Conservation (phyloP, 2,888 invertebrate species). For the Melitaea athalia region DNA sequence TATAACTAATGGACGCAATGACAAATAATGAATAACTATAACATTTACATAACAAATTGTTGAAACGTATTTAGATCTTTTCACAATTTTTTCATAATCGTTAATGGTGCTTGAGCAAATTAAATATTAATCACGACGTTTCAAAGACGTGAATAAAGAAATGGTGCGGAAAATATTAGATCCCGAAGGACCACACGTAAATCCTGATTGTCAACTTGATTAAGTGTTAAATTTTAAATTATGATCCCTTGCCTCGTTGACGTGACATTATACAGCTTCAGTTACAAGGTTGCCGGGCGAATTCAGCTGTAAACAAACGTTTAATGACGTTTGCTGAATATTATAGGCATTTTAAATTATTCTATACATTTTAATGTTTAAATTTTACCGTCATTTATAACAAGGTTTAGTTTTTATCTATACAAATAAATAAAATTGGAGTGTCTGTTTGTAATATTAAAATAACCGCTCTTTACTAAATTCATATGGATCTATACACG, state of each 20-base stretch:
- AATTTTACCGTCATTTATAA: no score
- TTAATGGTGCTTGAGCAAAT: constrained; percentile 40
- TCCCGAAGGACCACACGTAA: constrained; percentile 58
- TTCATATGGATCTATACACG: no score
- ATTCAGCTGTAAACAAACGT: constrained; percentile 4
- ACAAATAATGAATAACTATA: no score
- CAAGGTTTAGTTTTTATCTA: no score
- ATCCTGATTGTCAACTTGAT: constrained; percentile 76
- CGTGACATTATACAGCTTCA: constrained; percentile 17
- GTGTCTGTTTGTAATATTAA: no score
- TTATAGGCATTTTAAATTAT: background rate
- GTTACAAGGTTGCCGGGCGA: constrained; percentile 19
- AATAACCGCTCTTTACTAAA: no score
- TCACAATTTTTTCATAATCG: background rate
- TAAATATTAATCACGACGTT: constrained; percentile 70
- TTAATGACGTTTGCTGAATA: background rate
- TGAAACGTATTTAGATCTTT: background rate
- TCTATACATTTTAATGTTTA: background rate
- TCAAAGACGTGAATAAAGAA: constrained; percentile 62
- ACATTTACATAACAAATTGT: background rate
- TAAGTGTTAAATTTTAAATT: constrained; percentile 78
- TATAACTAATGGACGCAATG: no score
- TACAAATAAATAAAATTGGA: no score
- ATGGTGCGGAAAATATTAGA: constrained; percentile 69
- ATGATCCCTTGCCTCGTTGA: constrained; percentile 49